Conservation (phyloP, 2,113 vertebrate genomes). For the Meleagris gallopavo region DNA sequence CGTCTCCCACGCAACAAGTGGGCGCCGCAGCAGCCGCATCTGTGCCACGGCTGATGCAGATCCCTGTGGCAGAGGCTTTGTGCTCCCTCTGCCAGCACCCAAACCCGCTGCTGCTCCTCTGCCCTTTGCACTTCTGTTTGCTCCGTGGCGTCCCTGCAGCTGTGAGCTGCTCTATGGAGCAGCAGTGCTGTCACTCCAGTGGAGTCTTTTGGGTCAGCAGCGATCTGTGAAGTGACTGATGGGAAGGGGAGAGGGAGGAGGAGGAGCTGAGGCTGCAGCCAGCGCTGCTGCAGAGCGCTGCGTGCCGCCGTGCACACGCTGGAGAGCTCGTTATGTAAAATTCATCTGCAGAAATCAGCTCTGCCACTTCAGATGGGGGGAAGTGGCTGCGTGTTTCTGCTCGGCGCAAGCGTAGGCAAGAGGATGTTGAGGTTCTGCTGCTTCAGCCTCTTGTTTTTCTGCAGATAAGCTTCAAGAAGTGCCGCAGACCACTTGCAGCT, state of each 20-base stretch:
- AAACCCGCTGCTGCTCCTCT: background rate
- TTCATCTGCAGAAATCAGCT: conserved; percentile 32
- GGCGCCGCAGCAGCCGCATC: background rate
- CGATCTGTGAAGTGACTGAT: background rate
- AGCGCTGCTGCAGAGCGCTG: background rate
- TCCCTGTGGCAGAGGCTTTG: background rate
- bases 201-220: background rate
- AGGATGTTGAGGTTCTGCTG: conserved; percentile 47
- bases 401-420: background rate
- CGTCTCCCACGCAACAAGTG: background rate
- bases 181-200: rapidly evolving
- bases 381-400: background rate
- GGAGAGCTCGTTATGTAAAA: conserved; percentile 19
- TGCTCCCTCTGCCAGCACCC: background rate
- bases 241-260: background rate
- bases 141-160: background rate
- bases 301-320: background rate
- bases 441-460: background rate
- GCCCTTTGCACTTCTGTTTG: rapidly evolving
- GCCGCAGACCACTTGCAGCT: background rate
- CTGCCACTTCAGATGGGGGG: background rate
- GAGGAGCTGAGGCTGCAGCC: background rate
- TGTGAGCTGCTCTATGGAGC: rapidly evolving
- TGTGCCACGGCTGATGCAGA: rapidly evolving
- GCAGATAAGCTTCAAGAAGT: rapidly evolving